Evolutionary conservation across 2,888 invertebrate genomes (phyloP).

Genomic region (Aromia moschata): DNA sequence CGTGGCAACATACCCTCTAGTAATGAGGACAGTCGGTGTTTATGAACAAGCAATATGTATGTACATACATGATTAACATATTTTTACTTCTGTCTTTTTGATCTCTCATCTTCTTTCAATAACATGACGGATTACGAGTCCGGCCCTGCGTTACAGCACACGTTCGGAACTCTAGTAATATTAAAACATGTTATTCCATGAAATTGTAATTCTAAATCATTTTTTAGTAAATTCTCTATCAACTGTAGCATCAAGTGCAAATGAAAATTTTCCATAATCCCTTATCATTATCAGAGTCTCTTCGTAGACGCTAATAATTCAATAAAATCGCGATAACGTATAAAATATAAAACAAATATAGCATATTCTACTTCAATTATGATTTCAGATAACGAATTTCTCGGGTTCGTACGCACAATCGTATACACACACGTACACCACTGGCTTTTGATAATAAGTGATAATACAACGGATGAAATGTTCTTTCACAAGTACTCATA

Average conservation of each 20-base stretch:
- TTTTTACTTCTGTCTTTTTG: too few relatives aligned
- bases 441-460: constrained; percentile 38
- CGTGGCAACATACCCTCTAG: too few relatives aligned
- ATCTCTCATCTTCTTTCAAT: too few relatives aligned
- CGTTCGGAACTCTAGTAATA: too few relatives aligned
- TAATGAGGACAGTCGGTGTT: too few relatives aligned
- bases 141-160: too few relatives aligned
- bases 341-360: not conserved
- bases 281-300: not conserved
- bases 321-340: not conserved
- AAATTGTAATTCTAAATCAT: not conserved
- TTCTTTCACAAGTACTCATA: constrained; percentile 12
- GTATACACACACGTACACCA: not conserved
- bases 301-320: not conserved
- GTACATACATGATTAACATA: too few relatives aligned
- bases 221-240: not conserved
- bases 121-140: too few relatives aligned
- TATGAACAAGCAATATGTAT: too few relatives aligned
- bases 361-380: not conserved
- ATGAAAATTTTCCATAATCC: too few relatives aligned
- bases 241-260: too few relatives aligned
- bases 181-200: too few relatives aligned
- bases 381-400: not conserved
- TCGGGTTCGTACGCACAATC: not conserved
- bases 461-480: constrained; percentile 32